Evolutionary conservation across 35 echinoderm and acorn worm species (phyloP).

Genomic region (Stichopus chloronotus): DNA sequence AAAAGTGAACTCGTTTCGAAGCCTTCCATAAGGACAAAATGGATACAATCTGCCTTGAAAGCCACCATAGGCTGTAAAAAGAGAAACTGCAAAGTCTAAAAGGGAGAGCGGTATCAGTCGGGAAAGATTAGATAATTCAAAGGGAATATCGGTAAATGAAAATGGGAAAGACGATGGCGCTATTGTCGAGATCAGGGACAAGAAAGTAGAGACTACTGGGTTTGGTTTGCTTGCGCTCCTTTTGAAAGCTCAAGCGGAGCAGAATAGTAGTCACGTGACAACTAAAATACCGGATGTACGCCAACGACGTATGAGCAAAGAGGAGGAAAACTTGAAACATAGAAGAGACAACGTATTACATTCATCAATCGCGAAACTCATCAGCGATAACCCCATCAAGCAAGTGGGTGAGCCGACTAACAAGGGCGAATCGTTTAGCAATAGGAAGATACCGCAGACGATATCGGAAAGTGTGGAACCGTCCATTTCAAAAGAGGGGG

Average conservation of each 20-base stretch:
- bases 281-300: slow-evolving; percentile 33
- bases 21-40: not conserved
- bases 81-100: not conserved
- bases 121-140: not conserved
- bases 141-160: not conserved
- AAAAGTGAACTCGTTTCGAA: not conserved
- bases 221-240: not conserved
- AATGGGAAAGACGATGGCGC: not conserved
- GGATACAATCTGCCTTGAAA: slow-evolving; percentile 4
- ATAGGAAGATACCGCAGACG: not conserved
- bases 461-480: not conserved
- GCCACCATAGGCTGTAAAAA: not conserved
- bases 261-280: not conserved
- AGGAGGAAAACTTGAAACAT: slow-evolving; percentile 6
- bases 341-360: not conserved
- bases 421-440: not conserved
- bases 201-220: not conserved
- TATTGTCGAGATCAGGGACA: not conserved
- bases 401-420: not conserved
- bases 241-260: not conserved
- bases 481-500: not conserved
- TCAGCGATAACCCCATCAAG: not conserved
- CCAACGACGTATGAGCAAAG: not conserved
- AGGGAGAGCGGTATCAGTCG: not conserved
- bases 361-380: slow-evolving; percentile 3